Percentiles rank a stretch among this genome's conserved stretches.
Evolutionary conservation across 2,113 vertebrate species (phyloP).

Genomic region (Fregata magnificens): DNA sequence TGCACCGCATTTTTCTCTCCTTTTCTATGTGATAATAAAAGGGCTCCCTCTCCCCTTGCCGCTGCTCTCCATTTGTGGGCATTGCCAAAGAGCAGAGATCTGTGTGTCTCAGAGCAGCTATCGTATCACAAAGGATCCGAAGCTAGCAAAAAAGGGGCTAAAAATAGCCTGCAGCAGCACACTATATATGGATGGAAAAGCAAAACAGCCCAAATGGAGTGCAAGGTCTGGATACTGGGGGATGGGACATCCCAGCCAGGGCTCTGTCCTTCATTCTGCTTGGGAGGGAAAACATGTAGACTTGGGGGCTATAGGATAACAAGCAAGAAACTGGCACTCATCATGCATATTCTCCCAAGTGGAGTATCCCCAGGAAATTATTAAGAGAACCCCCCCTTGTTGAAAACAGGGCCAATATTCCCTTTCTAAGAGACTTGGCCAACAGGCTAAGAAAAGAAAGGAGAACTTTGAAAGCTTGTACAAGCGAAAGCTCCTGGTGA

Average conservation of each 20-base stretch:
- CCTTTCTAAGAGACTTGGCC: not conserved
- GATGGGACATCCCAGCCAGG: constrained; percentile 35
- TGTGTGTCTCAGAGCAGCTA: constrained; percentile 60
- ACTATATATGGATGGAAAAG: constrained; percentile 82
- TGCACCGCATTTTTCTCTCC: not conserved
- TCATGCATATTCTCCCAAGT: not conserved
- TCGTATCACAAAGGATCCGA: constrained; percentile 73
- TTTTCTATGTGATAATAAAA: constrained; percentile 71
- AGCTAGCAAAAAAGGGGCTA: constrained; percentile 74
- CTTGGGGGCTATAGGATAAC: not conserved
- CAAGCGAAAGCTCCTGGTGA: not conserved
- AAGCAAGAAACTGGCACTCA: not conserved
- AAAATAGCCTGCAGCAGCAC: constrained; percentile 83
- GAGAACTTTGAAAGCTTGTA: not conserved
- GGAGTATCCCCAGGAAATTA: not conserved
- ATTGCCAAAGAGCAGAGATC: constrained; percentile 75
- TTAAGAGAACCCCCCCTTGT: not conserved
- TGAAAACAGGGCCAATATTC: not conserved
- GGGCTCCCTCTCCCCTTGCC: constrained; percentile 72
- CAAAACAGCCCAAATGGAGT: constrained; percentile 65
- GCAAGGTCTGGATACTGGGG: constrained; percentile 60
- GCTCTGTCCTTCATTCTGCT: not conserved
- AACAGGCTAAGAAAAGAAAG: constrained; percentile 10
- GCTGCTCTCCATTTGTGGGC: constrained; percentile 84
- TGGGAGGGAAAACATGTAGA: not conserved